Conservation (phyloP, 2,888 invertebrate genomes). For the Macrophya annulata region DNA sequence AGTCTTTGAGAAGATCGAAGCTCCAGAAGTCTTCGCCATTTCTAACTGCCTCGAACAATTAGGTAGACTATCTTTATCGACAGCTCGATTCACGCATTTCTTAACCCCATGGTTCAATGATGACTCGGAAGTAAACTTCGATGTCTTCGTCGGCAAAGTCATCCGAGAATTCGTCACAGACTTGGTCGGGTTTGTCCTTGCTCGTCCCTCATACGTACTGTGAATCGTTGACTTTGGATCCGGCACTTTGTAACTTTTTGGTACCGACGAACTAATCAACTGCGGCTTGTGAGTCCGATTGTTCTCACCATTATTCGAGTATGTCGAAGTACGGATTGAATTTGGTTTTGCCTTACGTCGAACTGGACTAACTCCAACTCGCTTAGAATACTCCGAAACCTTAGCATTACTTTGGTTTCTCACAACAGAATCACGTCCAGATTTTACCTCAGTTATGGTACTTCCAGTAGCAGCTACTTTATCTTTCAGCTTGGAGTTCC, state of each 20-base stretch:
- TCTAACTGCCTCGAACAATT: slow-evolving; percentile 50
- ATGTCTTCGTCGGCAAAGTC: not conserved
- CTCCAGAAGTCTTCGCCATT: not conserved
- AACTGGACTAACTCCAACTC: not conserved
- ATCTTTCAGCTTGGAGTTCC: not conserved
- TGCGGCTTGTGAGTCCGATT: not conserved
- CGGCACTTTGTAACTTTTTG: not conserved
- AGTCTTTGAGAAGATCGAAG: not conserved
- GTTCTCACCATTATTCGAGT: not conserved
- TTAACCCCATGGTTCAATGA: not conserved
- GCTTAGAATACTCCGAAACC: not conserved
- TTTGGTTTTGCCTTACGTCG: not conserved
- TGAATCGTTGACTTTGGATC: not conserved
- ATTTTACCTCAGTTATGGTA: not conserved
- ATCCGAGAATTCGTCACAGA: not conserved
- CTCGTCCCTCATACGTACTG: not conserved
- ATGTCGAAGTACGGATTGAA: not conserved
- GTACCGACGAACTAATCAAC: not conserved
- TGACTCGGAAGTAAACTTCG: slow-evolving; percentile 30
- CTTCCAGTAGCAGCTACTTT: not conserved
- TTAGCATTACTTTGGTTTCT: not conserved
- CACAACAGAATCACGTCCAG: not conserved
- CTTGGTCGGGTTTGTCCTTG: not conserved
- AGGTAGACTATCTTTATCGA: slow-evolving; percentile 49
- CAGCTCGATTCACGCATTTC: slow-evolving; percentile 19